Percentiles rank a stretch among this genome's conserved stretches.
phyloP scores from a whole-genome alignment of 2,113 vertebrate genomes.

The Cheilinus undulatus region DNA sequence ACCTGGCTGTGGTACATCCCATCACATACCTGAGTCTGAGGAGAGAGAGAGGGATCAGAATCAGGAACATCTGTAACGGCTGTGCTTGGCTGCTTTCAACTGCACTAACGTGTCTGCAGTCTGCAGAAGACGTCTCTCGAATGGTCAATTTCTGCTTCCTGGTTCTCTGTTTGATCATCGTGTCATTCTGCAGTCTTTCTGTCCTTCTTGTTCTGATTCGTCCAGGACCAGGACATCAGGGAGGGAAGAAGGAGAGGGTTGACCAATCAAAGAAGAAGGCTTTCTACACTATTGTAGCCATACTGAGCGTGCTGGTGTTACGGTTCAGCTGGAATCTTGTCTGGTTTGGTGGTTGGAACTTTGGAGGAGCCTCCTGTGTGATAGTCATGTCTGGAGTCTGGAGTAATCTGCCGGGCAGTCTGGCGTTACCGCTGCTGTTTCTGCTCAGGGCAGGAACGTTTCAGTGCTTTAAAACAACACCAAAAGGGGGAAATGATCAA shows the following conservation, averaged over 20 bases:
- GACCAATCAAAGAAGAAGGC: neutral
- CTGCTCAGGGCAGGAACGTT: neutral
- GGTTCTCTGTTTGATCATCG: neutral
- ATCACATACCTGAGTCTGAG: constrained; percentile 26
- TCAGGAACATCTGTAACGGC: constrained; percentile 8
- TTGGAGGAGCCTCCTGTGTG: too few species aligned
- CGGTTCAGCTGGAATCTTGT: neutral
- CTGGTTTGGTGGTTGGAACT: too few species aligned
- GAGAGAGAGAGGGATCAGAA: constrained; percentile 1
- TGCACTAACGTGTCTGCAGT: too few species aligned
- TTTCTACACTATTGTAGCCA: constrained; percentile 10
- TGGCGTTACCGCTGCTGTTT: constrained; percentile 27
- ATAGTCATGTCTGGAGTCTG: neutral
- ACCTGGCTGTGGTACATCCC: constrained; percentile 35
- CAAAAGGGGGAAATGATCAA: neutral
- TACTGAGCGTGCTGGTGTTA: neutral
- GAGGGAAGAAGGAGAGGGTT: neutral
- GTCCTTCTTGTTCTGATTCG: neutral
- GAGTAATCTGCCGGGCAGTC: constrained; percentile 15
- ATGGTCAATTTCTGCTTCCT: neutral
- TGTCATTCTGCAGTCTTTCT: neutral
- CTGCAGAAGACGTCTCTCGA: too few species aligned
- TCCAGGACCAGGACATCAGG: neutral
- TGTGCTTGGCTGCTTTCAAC: constrained; percentile 32
- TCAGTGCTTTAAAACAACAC: neutral